A percentile compares a stretch with the other conserved stretches of the same genome.
Conservation (phyloP, 2,888 invertebrate species). For the Pilophorus perplexus region DNA sequence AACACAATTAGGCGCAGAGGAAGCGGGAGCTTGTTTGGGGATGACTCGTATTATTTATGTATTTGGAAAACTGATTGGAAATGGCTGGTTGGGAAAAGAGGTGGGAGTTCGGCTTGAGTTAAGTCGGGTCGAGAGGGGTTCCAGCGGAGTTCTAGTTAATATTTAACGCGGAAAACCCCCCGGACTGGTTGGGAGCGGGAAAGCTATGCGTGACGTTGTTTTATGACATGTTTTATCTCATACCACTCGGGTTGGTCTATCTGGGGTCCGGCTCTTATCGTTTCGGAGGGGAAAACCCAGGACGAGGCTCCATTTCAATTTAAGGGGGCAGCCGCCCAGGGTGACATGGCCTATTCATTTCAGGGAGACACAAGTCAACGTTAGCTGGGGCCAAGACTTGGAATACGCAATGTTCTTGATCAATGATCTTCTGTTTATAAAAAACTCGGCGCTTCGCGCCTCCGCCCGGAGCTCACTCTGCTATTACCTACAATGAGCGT, state of each 20-base stretch:
- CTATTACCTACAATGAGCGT: too few relatives aligned
- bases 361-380: too few relatives aligned
- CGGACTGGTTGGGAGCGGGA: neutral
- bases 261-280: constrained; percentile 14
- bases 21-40: constrained; percentile 15
- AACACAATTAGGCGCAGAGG: constrained; percentile 9
- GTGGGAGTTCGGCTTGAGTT: constrained; percentile 4
- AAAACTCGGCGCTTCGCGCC: too few relatives aligned
- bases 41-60: constrained; percentile 34
- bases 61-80: constrained; percentile 32
- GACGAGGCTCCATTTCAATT: constrained; percentile 24
- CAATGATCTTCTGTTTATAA: too few relatives aligned
- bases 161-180: constrained; percentile 17
- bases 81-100: constrained; percentile 15
- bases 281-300: neutral
- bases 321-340: neutral
- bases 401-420: too few relatives aligned
- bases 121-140: neutral
- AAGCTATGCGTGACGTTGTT: constrained; percentile 21
- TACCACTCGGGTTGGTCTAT: constrained; percentile 1
- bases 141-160: constrained; percentile 17
- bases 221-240: constrained; percentile 33
- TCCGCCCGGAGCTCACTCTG: too few relatives aligned
- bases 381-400: too few relatives aligned
- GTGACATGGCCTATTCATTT: constrained; percentile 7